Evolutionary conservation across 2,113 vertebrate genomes (phyloP).

Genomic region (Anseranas semipalmata): DNA sequence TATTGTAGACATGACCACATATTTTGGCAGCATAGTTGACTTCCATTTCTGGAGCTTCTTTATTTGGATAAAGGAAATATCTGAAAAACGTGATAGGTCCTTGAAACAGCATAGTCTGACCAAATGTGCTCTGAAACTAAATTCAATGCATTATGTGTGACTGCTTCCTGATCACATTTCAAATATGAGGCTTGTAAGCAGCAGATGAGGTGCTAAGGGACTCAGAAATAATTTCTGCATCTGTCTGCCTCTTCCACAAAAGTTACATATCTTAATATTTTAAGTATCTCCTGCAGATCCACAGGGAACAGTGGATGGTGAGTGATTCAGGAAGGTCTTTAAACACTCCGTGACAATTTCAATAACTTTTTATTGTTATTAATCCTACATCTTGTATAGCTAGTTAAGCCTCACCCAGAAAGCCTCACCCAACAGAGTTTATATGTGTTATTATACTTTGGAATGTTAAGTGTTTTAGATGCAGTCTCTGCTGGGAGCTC

Average conservation of each 20-base stretch:
- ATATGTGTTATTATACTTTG: conserved; percentile 74
- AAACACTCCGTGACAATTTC: conserved; percentile 59
- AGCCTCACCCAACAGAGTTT: conserved; percentile 74
- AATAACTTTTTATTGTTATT: conserved; percentile 71
- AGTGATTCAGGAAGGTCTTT: conserved; percentile 61
- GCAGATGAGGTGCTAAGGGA: not conserved
- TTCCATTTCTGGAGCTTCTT: not conserved
- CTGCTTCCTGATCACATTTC: not conserved
- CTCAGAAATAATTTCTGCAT: conserved; percentile 24
- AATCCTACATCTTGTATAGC: conserved; percentile 67
- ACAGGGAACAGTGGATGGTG: not conserved
- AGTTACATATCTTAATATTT: not conserved
- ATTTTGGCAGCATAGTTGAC: not conserved
- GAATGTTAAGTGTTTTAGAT: conserved; percentile 80
- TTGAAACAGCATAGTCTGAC: not conserved
- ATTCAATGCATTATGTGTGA: not conserved
- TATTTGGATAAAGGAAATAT: not conserved
- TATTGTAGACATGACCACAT: not conserved
- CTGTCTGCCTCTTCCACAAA: conserved; percentile 17
- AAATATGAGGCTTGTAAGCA: not conserved
- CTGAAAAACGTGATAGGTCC: not conserved
- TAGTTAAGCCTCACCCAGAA: conserved; percentile 74
- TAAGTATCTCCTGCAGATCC: not conserved
- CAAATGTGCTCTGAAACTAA: not conserved
- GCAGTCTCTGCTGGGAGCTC: conserved; percentile 70